Base-by-base conservation (phyloP, 2,888 invertebrate genomes). In the Rhopalosiphum nymphaeae region DNA sequence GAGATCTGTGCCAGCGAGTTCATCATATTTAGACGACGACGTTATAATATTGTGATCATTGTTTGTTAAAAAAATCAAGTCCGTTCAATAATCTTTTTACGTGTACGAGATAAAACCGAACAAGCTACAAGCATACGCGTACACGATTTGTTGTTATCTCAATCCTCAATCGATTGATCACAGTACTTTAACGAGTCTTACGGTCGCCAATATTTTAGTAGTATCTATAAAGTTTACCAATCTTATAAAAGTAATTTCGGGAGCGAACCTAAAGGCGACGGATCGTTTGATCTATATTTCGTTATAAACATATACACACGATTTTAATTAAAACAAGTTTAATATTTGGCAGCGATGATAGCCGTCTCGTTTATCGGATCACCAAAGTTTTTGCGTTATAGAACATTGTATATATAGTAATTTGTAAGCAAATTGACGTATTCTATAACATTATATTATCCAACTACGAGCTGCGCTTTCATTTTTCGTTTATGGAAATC, bases 321-420 rank as follows among this genome's bases (percentile, higher is more conserved):
- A 16, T 92, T 92, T 92, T 92, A 92, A 92, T 92, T 92, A 92
- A 88, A 92, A 89, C 92, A 21, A 88, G 88, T 92, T 78, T 53
- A 67, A 67, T 49, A 25, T 67, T 92, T 92, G 61, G 92, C 87
- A 26, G 49, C 46, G 25, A 88, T 56, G 46, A 57, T 44, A 26
- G 61, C 42, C 67, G 92, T 87, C 86, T 87, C 57, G 87, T 92
- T 92, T 92, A 92, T 92, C 53, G 88, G 88, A 92, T 92, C 92
- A 88, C 67, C 53, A 78, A 92, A 92, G 92, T 92, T 92, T 88
- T 88, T 88, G 88, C 67, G 53, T n/a, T 7, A 53, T 53, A 29
- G 13, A 46, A 86, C 42, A 29, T 49, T 49, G 46, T 86, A 46
- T 36, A 29, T 56, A 56, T 86, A 89, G 44, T 93, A 85, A 89